phyloP scores from a whole-genome alignment of 2,888 invertebrate genomes.

The Agrilus biguttatus region DNA sequence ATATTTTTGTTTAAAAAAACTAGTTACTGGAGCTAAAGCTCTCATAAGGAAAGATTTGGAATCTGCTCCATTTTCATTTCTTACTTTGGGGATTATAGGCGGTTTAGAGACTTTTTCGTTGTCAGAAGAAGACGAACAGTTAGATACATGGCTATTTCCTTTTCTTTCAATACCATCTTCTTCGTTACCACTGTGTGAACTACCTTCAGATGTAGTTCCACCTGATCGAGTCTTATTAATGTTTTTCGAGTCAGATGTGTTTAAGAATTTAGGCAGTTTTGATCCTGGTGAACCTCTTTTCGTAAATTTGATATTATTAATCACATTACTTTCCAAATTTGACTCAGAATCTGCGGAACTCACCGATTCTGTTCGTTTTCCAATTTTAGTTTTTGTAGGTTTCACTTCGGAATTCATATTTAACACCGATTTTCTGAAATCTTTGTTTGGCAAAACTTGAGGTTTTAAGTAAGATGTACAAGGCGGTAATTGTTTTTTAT shows the following conservation, averaged over 20 bases:
- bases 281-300: too few species aligned
- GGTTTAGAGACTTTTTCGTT: slow-evolving; percentile 34
- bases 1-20: slow-evolving; percentile 50
- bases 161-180: slow-evolving; percentile 16
- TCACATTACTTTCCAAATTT: slow-evolving; percentile 3
- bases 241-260: slow-evolving; percentile 9
- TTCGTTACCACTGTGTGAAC: slow-evolving; percentile 24
- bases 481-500: slow-evolving; percentile 26
- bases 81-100: slow-evolving; percentile 32
- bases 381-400: slow-evolving; percentile 22
- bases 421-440: slow-evolving; percentile 57
- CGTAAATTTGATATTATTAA: too few species aligned
- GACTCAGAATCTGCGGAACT: slow-evolving; percentile 33
- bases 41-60: slow-evolving; percentile 59
- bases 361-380: slow-evolving; percentile 32
- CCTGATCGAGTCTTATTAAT: slow-evolving; percentile 25
- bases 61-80: slow-evolving; percentile 36
- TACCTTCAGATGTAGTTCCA: slow-evolving; percentile 27
- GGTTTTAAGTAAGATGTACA: slow-evolving; percentile 34
- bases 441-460: slow-evolving; percentile 44
- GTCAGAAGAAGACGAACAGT: too few species aligned
- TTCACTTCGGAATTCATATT: slow-evolving; percentile 43
- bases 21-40: slow-evolving; percentile 61
- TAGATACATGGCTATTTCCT: too few species aligned
- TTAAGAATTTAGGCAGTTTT: background rate